Conservation (phyloP, 2,113 vertebrate genomes). For the Ailuropoda melanoleuca region DNA sequence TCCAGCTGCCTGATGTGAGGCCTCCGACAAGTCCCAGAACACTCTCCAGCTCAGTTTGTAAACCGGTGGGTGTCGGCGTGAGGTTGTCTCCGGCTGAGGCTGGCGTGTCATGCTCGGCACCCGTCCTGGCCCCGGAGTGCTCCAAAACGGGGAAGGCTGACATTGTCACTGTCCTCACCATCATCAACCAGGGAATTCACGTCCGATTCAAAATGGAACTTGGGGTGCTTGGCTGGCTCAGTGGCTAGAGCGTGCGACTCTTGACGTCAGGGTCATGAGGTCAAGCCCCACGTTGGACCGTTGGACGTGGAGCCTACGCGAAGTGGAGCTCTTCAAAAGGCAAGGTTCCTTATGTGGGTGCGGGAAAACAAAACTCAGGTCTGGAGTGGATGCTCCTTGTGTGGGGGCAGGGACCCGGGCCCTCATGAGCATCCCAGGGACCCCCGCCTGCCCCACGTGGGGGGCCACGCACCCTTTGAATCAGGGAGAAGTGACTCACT, state of each 20-base stretch:
- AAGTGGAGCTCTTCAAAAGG: rapidly evolving
- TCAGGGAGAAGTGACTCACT: background rate
- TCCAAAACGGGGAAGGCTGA: background rate
- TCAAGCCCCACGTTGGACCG: background rate
- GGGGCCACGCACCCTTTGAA: slow-evolving; percentile 25
- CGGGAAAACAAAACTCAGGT: background rate
- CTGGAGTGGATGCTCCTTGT: background rate
- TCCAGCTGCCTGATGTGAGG: rapidly evolving
- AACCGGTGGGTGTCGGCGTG: rapidly evolving
- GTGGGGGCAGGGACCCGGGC: rapidly evolving
- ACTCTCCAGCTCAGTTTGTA: background rate
- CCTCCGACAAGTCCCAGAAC: rapidly evolving
- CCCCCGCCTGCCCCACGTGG: rapidly evolving
- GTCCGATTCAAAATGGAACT: background rate
- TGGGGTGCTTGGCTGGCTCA: background rate
- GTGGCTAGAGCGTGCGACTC: background rate
- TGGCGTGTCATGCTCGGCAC: rapidly evolving
- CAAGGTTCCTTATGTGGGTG: rapidly evolving
- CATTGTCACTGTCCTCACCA: rapidly evolving
- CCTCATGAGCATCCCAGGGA: rapidly evolving
- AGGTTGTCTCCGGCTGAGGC: rapidly evolving
- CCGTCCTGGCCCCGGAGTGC: background rate
- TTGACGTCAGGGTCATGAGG: background rate
- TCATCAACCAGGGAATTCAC: background rate
- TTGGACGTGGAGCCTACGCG: background rate